Evolutionary conservation across 2,113 vertebrate genomes (phyloP), one percentile per base, ranked within the genome.

Genomic region (Panthera uncia): DNA sequence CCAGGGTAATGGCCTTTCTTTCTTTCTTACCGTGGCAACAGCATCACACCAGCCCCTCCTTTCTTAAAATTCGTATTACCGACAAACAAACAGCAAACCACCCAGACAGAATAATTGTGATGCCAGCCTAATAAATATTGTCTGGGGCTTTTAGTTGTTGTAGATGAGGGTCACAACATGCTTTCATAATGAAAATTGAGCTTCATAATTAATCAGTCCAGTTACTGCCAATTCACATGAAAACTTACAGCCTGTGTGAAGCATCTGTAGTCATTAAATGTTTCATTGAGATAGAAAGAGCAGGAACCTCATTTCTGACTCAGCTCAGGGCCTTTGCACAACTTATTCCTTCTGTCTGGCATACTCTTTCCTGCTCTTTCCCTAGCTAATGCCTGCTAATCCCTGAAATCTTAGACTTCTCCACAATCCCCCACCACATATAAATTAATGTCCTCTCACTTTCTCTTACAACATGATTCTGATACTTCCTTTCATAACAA

Each of bases 161-260:
- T 74, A 68, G 61, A 93, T 21, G 31, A 95, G 83, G 36, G 57
- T 83, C 68, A 48, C 50, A 88, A 38, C 33, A 66, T 48, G 48
- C 21, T 41, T 89, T 55, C 50, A 65, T 63, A 66, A 94, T 93
- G 33, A 76, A 86, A 93, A 92, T 23, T 6, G 36, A 38, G 2
- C 61, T 92, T 36, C 45, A 33, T 80, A 92, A 95, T 96, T 93
- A 74, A 87, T 94, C 73, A 90, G 33, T 45, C 10, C 41, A 63
- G 57, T 68, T 79, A 76, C 13, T 92, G 87, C 33, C 33, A 78
- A 25, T 81, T 89, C 45, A 68, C 15, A 79, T 50, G 38, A 84
- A 93, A 73, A 78, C 23, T 45, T 33, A 7, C 23, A 31, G 8
- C 16, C 33, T 25, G 0, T 74, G 4, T 18, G 38, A 57, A 89